These are phyloP conservation scores for Zeus faber DNA, from an alignment of 2,113 vertebrate species.

Conservation along the genomic window DNA sequence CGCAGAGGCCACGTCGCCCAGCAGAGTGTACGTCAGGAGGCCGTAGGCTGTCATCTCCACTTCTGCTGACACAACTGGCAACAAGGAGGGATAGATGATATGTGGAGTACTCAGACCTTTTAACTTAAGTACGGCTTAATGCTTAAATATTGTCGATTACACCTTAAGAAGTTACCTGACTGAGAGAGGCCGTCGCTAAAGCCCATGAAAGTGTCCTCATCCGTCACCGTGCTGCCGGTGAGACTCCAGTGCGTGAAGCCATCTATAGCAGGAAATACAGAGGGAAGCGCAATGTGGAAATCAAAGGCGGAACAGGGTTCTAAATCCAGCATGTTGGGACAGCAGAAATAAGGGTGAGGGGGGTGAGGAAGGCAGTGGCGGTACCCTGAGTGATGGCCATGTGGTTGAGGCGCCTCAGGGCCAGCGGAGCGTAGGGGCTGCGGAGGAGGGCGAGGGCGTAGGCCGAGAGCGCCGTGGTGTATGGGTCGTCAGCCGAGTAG, in stretches of 20 bases:
- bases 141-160: not conserved
- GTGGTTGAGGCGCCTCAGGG: slow-evolving; percentile 82
- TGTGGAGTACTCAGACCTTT: not conserved
- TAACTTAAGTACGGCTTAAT: not conserved
- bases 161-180: slow-evolving; percentile 75
- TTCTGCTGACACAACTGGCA: slow-evolving; percentile 87
- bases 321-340: too few relatives aligned
- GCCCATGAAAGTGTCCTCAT: slow-evolving; percentile 88
- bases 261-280: slow-evolving; percentile 64
- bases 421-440: slow-evolving; percentile 74
- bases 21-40: slow-evolving; percentile 85
- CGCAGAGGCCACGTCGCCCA: slow-evolving; percentile 86
- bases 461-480: slow-evolving; percentile 83
- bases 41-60: slow-evolving; percentile 94
- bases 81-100: slow-evolving; percentile 4
- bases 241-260: slow-evolving; percentile 93
- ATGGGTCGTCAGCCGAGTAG: slow-evolving; percentile 85
- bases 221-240: slow-evolving; percentile 79
- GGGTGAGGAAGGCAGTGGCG: not conserved
- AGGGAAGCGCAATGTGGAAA: not conserved
- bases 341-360: not conserved
- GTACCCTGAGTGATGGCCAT: slow-evolving; percentile 89
- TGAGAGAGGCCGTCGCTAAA: slow-evolving; percentile 88
- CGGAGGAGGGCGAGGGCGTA: slow-evolving; percentile 83
- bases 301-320: not conserved